These are phyloP conservation scores for Automeris io DNA, from an alignment of 2,888 invertebrate genomes.

Conservation along the genomic window DNA sequence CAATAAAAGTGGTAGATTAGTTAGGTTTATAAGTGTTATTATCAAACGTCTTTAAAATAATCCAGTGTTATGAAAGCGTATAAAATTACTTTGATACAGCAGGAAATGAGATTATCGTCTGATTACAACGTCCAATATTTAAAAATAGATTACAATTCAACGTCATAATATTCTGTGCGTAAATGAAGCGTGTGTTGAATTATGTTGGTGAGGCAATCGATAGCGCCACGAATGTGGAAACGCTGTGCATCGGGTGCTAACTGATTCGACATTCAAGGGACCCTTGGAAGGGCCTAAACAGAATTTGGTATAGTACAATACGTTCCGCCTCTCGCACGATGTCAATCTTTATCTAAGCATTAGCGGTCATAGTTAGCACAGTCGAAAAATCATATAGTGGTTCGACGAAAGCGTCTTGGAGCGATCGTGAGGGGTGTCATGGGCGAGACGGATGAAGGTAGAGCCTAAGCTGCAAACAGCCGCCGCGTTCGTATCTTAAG, in stretches of 20 bases:
- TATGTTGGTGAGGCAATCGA: not conserved
- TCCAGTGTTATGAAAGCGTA: not conserved
- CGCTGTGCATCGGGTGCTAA: not conserved
- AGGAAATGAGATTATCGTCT: not conserved
- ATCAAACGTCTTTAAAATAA: no score
- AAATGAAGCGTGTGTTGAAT: not conserved
- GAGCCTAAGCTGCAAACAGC: no score
- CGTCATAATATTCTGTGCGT: not conserved
- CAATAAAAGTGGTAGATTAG: no score
- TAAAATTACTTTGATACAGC: no score
- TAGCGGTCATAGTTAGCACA: not conserved
- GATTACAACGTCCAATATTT: not conserved
- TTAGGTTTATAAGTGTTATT: no score
- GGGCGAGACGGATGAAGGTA: no score
- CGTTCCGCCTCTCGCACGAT: not conserved
- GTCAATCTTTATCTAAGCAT: conserved; percentile 1
- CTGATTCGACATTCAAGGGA: conserved; percentile 6
- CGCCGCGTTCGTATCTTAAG: no score
- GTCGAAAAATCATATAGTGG: no score
- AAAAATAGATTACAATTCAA: not conserved
- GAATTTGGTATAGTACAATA: conserved; percentile 1
- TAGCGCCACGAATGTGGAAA: not conserved
- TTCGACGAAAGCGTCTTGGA: no score
- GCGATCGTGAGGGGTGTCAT: no score
- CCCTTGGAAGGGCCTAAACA: not conserved